These are phyloP conservation scores for Origma solitaria DNA, from an alignment of 2,113 vertebrate species.

Conservation along the genomic window DNA sequence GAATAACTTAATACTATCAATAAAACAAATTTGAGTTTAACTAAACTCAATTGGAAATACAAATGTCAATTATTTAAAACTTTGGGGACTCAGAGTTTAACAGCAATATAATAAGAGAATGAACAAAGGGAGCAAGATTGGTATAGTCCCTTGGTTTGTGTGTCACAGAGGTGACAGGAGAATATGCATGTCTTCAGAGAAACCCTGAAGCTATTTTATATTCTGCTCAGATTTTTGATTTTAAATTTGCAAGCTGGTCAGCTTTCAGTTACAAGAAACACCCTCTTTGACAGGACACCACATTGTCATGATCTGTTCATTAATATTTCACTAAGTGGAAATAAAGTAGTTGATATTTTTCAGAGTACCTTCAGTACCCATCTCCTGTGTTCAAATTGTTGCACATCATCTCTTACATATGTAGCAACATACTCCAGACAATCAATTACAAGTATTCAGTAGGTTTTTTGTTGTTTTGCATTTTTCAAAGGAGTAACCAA, in stretches of 20 bases:
- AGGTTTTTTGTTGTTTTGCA: not conserved
- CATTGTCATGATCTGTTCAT: not conserved
- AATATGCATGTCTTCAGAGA: not conserved
- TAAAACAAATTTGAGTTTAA: not conserved
- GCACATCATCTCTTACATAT: not conserved
- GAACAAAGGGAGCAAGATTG: not conserved
- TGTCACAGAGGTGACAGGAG: not conserved
- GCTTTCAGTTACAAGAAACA: not conserved
- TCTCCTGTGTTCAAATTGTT: not conserved
- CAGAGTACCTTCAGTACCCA: not conserved
- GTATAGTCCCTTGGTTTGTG: not conserved
- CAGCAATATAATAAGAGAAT: not conserved
- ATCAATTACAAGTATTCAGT: not conserved
- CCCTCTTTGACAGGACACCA: fast-evolving
- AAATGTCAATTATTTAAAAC: not conserved
- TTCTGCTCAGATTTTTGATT: not conserved
- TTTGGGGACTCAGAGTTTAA: not conserved
- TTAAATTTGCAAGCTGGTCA: not conserved
- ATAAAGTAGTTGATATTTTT: not conserved
- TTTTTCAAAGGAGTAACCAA: not conserved
- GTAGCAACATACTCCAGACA: not conserved
- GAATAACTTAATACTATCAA: not conserved
- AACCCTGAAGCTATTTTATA: not conserved
- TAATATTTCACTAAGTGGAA: not conserved
- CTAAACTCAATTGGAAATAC: not conserved